Conservation (phyloP, 2,888 invertebrate genomes). For the Azorinus chamasolen region DNA sequence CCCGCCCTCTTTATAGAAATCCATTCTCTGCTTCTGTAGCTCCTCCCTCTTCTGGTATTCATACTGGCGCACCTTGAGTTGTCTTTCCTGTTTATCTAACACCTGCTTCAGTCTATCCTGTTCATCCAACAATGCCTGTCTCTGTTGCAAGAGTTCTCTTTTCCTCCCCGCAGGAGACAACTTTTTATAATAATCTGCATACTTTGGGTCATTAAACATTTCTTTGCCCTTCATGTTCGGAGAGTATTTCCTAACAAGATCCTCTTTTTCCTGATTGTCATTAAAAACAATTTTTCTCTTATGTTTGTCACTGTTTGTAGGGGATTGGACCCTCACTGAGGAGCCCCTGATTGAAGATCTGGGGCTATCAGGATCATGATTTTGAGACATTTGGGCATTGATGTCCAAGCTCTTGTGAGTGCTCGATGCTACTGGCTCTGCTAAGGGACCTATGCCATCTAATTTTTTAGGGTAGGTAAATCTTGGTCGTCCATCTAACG, state of each 20-base stretch:
- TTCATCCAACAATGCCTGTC: conserved; percentile 74
- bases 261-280: conserved; percentile 57
- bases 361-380: conserved; percentile 63
- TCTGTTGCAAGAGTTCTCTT: conserved; percentile 73
- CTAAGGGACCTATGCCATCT: conserved; percentile 65
- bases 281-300: conserved; percentile 65
- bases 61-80: conserved; percentile 64
- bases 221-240: conserved; percentile 54
- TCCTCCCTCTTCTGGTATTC: conserved; percentile 63
- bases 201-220: conserved; percentile 64
- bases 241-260: conserved; percentile 54
- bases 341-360: conserved; percentile 54
- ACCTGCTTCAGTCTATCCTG: conserved; percentile 72
- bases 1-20: conserved; percentile 66
- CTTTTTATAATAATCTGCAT: conserved; percentile 70
- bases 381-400: conserved; percentile 58
- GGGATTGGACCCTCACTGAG: conserved; percentile 38
- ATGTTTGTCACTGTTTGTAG: conserved; percentile 18
- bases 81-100: conserved; percentile 74
- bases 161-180: conserved; percentile 73
- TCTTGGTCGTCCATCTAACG: conserved; percentile 44
- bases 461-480: conserved; percentile 54
- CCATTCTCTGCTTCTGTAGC: conserved; percentile 66
- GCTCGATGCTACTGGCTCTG: conserved; percentile 78
- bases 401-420: conserved; percentile 81